Evolutionary conservation across 1,140 invertebrate genomes (phyloP), one percentile per base, ranked within the genome.

Genomic region (Monomorium pharaonis): DNA sequence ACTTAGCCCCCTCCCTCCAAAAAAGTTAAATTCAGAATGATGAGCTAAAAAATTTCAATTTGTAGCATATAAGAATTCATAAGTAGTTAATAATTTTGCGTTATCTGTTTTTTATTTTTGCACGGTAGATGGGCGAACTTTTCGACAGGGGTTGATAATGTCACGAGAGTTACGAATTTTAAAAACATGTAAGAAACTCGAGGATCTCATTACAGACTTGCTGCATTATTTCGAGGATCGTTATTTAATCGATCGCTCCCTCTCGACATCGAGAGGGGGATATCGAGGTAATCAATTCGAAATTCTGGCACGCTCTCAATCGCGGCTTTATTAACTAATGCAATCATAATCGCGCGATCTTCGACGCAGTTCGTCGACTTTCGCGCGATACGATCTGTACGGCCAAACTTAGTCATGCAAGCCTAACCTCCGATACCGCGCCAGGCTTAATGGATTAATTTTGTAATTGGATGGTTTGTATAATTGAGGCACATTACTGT

Each of bases 371-470:
- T 47, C 49, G 70, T 67, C 18, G 51, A 60, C 44, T 74, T 70
- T 58, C 21, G 18, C 3, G 27, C 60, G 69, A 67, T 70, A 47
- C 42, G 51, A 85, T 47, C 83, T 27, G 47, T 12, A 47, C n/a
- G 51, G 12, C 30, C 18, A 49, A 84, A 44, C 80, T 81, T 27
- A 49, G 37, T 37, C 37, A 7, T 33, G 21, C 62, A 47, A 86
- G 67, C 70, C 62, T 65, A 65, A 56, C 42, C 63, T 24, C 42
- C 30, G 80, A 62, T 85, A 42, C 72, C 72, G 21, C 16, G 21
- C 16, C 58, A 56, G 37, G 62, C 78, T 87, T 90, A 91, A 92
- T 92, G 91, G 90, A 92, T 92, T 92, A 92, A 92, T 89, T 92
- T 91, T 90, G 89, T 92, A 91, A 92, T 92, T 92, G 89, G 86